Evolutionary conservation across 1,140 invertebrate species (phyloP), one percentile per base, ranked within the genome.

Genomic region (Chymomyza costata): DNA sequence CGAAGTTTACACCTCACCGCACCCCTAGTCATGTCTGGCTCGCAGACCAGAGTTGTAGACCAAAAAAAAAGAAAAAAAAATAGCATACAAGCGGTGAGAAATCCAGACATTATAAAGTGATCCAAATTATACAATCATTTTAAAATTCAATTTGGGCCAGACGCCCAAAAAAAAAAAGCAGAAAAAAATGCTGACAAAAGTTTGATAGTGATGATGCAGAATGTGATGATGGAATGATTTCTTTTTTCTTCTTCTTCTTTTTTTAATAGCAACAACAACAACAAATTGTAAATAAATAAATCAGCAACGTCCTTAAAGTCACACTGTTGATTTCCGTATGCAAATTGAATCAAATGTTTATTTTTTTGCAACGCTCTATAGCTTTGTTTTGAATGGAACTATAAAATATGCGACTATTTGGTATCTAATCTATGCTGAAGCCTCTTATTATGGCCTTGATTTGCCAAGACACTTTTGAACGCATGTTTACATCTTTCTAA

Each of bases 61-160:
- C 43, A 31, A 31, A 10, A 0, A 39, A 41, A 19, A 21, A 41
- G 46, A 43, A 2, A 50, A 39, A 14, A 14, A 38, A 39, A 25
- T 41, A 40, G 48, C 28, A 19, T 39, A 11, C 38, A 47, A 43
- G 49, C 43, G 54, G 55, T 66, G 63, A 60, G 68, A 73, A 67
- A 64, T 71, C 57, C 76, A 82, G 74, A 81, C 74, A 60, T 65
- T 55, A 81, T 66, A 70, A 81, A 81, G 65, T 81, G 65, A 61
- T 82, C 31, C 68, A 65, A 82, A 82, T 82, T 82, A 82, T 73
- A 82, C 67, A 80, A 80, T 80, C 74, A 56, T 82, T 82, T 82
- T 67, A 60, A 82, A 80, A 74, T 82, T 69, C 80, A 82, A 82
- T 82, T 82, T 60, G 55, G 39, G 57, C 65, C 78, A 82, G 78